Conservation (phyloP, 2,888 invertebrate species). For the Lasioglossum malachurum region DNA sequence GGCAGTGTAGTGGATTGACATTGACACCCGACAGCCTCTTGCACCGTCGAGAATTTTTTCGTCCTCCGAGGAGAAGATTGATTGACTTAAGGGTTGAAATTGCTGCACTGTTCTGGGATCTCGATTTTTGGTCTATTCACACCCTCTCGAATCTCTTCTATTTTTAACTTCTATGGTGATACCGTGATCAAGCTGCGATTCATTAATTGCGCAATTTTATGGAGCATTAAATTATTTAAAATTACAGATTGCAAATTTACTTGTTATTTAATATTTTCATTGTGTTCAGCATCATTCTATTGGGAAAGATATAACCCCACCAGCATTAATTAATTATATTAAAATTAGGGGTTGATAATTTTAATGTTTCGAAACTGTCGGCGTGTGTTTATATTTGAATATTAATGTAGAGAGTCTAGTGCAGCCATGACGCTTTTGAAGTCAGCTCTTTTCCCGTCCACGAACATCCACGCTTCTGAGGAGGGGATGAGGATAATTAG, state of each 20-base stretch:
- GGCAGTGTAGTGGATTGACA: constrained; percentile 1
- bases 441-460: neutral
- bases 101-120: neutral
- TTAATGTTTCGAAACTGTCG: neutral
- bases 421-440: neutral
- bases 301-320: neutral
- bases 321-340: neutral
- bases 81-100: neutral
- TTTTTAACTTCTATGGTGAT: neutral
- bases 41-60: neutral
- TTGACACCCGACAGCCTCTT: neutral
- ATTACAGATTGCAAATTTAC: neutral
- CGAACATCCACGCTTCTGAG: neutral
- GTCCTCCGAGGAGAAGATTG: no score
- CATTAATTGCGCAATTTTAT: neutral
- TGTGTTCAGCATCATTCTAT: neutral
- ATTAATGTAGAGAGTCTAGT: neutral
- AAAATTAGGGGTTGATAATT: neutral
- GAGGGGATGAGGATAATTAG: constrained; percentile 76
- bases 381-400: neutral
- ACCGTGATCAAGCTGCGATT: neutral
- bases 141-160: neutral
- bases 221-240: neutral
- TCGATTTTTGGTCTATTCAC: neutral
- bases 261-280: neutral